Conservation (phyloP, 2,797 vertebrate species). For the Pseudomugil tenellus region DNA sequence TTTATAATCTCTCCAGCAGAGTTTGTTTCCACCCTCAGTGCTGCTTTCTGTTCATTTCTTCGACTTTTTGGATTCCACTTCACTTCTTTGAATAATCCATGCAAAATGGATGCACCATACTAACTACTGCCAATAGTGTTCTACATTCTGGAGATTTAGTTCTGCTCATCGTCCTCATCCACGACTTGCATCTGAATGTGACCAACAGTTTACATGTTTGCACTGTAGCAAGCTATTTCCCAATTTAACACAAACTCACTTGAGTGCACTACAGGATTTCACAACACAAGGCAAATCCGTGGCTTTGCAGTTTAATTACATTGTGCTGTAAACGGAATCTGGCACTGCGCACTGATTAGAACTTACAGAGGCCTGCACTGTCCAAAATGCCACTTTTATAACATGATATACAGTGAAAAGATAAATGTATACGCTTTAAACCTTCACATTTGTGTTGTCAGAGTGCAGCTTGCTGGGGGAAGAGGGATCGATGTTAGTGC, state of each 20-base stretch:
- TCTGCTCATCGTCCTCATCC: conserved; percentile 15
- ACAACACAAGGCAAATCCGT: conserved; percentile 10
- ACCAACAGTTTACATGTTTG: conserved; percentile 11
- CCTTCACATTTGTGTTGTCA: conserved; percentile 23
- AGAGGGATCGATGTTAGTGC: conserved; percentile 50
- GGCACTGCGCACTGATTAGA: not conserved
- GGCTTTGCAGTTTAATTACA: not conserved
- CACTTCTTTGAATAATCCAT: conserved; percentile 14
- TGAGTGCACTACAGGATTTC: conserved; percentile 4
- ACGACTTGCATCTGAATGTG: conserved; percentile 1
- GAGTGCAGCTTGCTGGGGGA: conserved; percentile 27
- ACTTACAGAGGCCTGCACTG: conserved; percentile 1
- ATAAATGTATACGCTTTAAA: conserved; percentile 41
- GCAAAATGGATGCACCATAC: conserved; percentile 17
- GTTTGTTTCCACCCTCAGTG: not conserved
- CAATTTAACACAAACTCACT: conserved; percentile 5
- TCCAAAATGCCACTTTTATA: conserved; percentile 29
- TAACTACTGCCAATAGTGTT: conserved; percentile 9
- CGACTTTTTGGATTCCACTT: conserved; percentile 2
- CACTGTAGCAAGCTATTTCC: conserved; percentile 17
- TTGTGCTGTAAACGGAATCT: conserved; percentile 1
- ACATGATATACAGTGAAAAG: conserved; percentile 33
- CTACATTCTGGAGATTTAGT: conserved; percentile 4
- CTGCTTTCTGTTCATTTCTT: not conserved
- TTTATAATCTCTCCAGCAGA: not conserved